Base-by-base conservation (phyloP, 2,888 invertebrate species). In the Morpho achilles region DNA sequence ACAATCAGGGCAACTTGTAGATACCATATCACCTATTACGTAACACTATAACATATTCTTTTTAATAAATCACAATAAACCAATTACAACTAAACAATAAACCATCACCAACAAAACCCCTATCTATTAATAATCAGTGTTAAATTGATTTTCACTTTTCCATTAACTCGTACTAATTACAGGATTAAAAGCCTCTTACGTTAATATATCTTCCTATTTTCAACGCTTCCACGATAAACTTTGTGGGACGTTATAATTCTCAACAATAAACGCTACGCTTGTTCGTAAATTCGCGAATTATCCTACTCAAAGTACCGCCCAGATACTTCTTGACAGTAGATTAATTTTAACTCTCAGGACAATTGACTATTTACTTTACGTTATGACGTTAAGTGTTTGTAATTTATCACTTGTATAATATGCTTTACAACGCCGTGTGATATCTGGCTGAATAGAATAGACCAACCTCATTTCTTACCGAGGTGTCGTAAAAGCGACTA, bases 361-460 rank as follows among this genome's bases (percentile, higher is more conserved):
- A 75, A 76, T 75, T 73, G 73, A 69, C 74, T 73, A 72, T 76
- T 74, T 72, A 71, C 70, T 67, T 70, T 64, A 67, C 64, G 67
- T 65, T 68, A 69, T 66, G 67, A 67, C 68, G 55, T 60, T 61
- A 60, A 56, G 50, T 57, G 62, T 9, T 58, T 61, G 60, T 50
- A 56, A 61, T 60, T 51, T 32, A 32, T 32, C 32, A 52, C 52
- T 32, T 45, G 52, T 64, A 62, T 59, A 50, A 58, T 51, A 53
- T 41, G 42, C 32, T 32, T 56, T 23, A 54, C 49, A 51, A 46
- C 43, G 16, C 16, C 16, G 16, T 16, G 1, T 16, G 16, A 16
- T 16, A 16, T 16, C 16, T 16, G 16, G 16, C 16, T 16, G 16
- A 16, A 16, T 16, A 16, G 16, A 16, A 16, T 16, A 16, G 16